phyloP scores from a whole-genome alignment of 1,140 invertebrate genomes.

The Caerostris darwini region DNA sequence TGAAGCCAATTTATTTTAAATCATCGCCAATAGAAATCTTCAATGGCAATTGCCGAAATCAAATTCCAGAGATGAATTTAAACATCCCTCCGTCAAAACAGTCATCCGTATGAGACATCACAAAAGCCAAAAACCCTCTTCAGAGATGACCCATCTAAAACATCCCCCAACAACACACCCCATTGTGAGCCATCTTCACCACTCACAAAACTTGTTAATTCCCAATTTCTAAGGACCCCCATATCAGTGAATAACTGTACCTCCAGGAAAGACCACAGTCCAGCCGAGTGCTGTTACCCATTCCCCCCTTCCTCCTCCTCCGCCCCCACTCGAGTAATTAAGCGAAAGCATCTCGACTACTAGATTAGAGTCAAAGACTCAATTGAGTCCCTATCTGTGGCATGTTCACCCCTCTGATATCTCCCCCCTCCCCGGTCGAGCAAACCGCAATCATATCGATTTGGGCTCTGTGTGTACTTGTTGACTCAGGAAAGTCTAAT shows the following conservation, averaged over 20 bases:
- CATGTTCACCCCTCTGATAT: not conserved
- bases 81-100: no score
- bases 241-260: not conserved
- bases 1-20: no score
- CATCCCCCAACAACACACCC: not conserved
- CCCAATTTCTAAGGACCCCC: conserved; percentile 22
- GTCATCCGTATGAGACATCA: no score
- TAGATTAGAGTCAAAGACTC: conserved; percentile 57
- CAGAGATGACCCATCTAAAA: not conserved
- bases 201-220: not conserved
- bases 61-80: no score
- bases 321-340: conserved; percentile 24
- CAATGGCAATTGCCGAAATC: no score
- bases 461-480: conserved; percentile 10
- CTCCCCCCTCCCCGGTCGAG: not conserved
- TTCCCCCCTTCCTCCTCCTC: not conserved
- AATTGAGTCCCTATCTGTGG: conserved; percentile 54
- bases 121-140: not conserved
- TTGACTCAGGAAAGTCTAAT: conserved; percentile 54
- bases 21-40: no score
- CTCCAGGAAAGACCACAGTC: not conserved
- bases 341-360: conserved; percentile 47
- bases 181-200: not conserved
- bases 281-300: not conserved
- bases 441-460: conserved; percentile 35